A percentile compares a stretch with the other conserved stretches of the same genome.
phyloP scores from a whole-genome alignment of 2,113 vertebrate species.

The Orycteropus afer region DNA sequence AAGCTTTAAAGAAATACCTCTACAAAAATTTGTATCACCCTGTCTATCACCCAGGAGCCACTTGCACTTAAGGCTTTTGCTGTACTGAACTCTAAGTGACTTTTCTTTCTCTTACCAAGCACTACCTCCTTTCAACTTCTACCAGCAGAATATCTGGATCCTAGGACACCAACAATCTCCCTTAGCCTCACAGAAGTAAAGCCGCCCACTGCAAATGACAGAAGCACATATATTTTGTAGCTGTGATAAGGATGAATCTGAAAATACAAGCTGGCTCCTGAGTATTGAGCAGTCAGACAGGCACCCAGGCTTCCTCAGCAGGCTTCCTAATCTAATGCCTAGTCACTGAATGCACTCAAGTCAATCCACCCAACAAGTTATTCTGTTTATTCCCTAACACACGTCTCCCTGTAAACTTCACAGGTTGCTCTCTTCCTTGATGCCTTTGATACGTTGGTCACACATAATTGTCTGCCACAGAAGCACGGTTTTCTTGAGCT shows the following conservation, averaged over 20 bases:
- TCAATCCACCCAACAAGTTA: background rate
- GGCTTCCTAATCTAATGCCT: background rate
- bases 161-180: background rate
- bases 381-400: background rate
- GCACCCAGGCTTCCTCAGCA: background rate
- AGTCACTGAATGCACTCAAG: background rate
- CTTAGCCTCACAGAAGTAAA: background rate
- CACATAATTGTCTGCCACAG: background rate
- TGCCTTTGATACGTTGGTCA: background rate
- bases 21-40: background rate
- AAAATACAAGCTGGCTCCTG: background rate
- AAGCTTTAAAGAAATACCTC: constrained; percentile 14
- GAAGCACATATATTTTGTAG: background rate
- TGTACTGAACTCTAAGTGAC: background rate
- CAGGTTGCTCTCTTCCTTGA: background rate
- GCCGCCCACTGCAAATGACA: background rate
- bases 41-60: background rate
- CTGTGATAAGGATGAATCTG: background rate
- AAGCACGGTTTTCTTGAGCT: background rate
- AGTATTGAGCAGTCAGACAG: background rate
- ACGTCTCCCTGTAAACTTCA: background rate
- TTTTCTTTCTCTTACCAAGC: background rate
- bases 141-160: background rate
- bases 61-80: background rate
- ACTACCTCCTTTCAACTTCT: background rate